Evolutionary conservation across 2,113 vertebrate species (phyloP), one percentile per base, ranked within the genome.

Genomic region (Oryzias curvinotus): DNA sequence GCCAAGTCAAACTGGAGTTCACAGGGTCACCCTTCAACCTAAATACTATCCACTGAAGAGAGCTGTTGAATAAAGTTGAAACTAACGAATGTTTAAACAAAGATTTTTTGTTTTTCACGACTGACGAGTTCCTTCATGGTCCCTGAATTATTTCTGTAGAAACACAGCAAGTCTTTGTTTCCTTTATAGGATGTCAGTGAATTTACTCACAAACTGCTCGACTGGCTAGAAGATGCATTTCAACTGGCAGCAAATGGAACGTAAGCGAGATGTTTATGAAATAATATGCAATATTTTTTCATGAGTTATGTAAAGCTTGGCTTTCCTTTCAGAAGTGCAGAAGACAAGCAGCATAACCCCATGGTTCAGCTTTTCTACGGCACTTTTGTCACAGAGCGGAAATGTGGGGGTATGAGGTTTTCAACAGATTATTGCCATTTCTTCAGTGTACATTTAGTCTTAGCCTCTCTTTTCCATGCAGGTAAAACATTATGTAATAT

Each of bases 351-450:
- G 0, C 82, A 95, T 64, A 99, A 98, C 79, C 97, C 97, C 18
- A 98, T 99, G 97, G 96, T 99, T 10, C 95, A 95, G 71, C 94
- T 99, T 5, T 99, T 98, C 87, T 98, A 98, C 0, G 97, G 97
- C 15, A 98, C 95, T 57, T 98, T 95, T 84, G 89, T 98, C 67
- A 96, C 94, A 0, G 95, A 98, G 82, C 94, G 97, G 45, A 86
- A 91, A 84, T 93, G 94, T 2, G 93, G 97, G 68, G 97, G 97
- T 98, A 70, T 3, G 56, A 56, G 30, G 44, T 62, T 13, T 28
- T 4, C 7, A 0, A 7, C 0, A 0, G 4, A 1, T 0, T 23
- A 23, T 45, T 63, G 5, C 19, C 2, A 3, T 14, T 0, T 10
- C 48, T 30, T 61, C 45, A 14, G 26, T 30, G 3, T 54, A 14